These are phyloP conservation scores for Cryptotis parvus DNA, from an alignment of 2,113 vertebrate genomes.

Conservation along the genomic window DNA sequence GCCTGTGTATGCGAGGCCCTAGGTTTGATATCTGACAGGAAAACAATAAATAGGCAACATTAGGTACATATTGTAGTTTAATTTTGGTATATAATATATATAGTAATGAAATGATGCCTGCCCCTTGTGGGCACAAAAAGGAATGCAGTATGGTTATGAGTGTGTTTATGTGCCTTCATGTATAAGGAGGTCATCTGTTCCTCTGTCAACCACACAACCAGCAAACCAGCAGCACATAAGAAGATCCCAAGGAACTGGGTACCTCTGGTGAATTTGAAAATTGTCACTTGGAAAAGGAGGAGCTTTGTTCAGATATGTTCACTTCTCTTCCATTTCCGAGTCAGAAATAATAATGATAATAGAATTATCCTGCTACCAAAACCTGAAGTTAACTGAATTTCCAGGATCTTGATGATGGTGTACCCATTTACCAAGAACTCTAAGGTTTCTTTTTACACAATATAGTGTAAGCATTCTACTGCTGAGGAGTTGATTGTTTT, in stretches of 20 bases:
- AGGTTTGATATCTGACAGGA: no score
- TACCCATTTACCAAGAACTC: background rate
- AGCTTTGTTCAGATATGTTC: background rate
- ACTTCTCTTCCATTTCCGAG: background rate
- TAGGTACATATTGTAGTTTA: slow-evolving; percentile 39
- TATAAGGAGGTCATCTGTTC: background rate
- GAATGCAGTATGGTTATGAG: slow-evolving; percentile 10
- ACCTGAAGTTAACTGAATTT: background rate
- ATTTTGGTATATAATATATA: no score
- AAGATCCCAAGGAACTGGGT: background rate
- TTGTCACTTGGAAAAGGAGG: background rate
- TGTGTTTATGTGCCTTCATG: background rate
- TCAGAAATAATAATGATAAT: background rate
- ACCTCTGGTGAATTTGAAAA: background rate
- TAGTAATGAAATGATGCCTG: slow-evolving; percentile 14
- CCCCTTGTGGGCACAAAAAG: background rate
- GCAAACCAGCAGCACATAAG: background rate
- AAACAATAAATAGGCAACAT: background rate
- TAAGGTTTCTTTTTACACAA: background rate
- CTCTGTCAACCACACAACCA: background rate
- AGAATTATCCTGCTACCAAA: background rate
- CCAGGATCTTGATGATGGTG: background rate
- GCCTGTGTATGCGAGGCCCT: no score
- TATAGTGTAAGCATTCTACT: background rate
- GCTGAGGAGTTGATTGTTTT: no score